Base-by-base conservation (phyloP, 2,113 vertebrate genomes). In the Isichthys henryi region DNA sequence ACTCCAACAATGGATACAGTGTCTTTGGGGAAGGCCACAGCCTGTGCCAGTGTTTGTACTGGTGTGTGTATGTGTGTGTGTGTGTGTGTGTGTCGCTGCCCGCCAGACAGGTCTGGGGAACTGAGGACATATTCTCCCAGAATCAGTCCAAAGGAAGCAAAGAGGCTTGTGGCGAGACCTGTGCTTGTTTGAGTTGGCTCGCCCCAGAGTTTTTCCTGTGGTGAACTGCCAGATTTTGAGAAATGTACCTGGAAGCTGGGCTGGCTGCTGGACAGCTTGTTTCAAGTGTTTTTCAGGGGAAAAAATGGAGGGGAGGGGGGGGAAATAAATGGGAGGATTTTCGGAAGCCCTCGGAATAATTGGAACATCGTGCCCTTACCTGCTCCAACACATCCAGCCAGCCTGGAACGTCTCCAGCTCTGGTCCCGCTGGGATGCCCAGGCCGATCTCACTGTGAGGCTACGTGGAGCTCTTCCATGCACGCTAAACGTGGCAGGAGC, bases 121-220 rank as follows among this genome's bases (percentile, higher is more conserved):
- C 92, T 94, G 90, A 93, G 91, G 93, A 91, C 39, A 31, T 89
- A 92, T 94, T 94, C 93, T 93, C 89, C 87, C 88, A 88, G 92
- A 0, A 49, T 89, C 90, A 90, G 90, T 92, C 91, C 90, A 4
- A 85, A 88, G 93, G 92, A 94, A 92, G 91, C 92, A 86, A 84
- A 90, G 92, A 90, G 91, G 89, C 92, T 92, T 90, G 74, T 86
- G 88, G 85, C 53, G 48, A 83, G 88, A 87, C 84, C 49, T 23
- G 62, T 43, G 43, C 93, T 91, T 94, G 93, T 94, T 93, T 92
- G 70, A 93, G 92, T 94, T 95, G 93, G 93, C 93, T 89, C 45
- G 89, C 53, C 66, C 0, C 31, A 15, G 91, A 94, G 93, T 94
- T 94, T 93, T 93, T 95, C 92, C 93, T 92, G 93, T 89, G 92